Evolutionary conservation across 2,888 invertebrate genomes (phyloP).

Genomic region (Cenopis cana): DNA sequence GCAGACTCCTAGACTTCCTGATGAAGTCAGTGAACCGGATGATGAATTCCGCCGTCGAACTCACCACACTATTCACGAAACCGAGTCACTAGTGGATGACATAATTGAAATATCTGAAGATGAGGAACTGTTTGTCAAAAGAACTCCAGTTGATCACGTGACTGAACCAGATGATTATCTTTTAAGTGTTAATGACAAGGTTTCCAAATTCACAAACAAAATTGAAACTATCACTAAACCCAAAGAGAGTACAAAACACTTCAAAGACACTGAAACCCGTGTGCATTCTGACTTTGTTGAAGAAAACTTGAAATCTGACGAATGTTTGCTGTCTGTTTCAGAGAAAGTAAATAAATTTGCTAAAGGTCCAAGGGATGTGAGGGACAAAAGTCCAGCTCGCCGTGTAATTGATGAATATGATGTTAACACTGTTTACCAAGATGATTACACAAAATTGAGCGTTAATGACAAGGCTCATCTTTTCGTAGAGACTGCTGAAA

Average conservation of each 20-base stretch:
- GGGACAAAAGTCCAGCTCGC: conserved; percentile 71
- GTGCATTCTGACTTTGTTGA: conserved; percentile 83
- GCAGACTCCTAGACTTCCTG: conserved; percentile 89
- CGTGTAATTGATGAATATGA: conserved; percentile 81
- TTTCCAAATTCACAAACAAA: conserved; percentile 78
- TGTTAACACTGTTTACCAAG: conserved; percentile 80
- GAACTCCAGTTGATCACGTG: conserved; percentile 64
- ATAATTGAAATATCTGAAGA: conserved; percentile 83
- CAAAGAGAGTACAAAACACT: conserved; percentile 60
- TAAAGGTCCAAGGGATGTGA: conserved; percentile 71
- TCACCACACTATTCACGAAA: conserved; percentile 82
- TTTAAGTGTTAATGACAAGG: conserved; percentile 85
- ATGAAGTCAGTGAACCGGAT: conserved; percentile 90
- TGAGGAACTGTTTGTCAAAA: conserved; percentile 76
- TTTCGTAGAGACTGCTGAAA: conserved; percentile 87
- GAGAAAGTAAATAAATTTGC: conserved; percentile 89
- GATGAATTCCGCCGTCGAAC: conserved; percentile 82
- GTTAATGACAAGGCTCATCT: conserved; percentile 88
- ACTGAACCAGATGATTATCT: conserved; percentile 80
- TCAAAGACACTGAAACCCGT: conserved; percentile 67
- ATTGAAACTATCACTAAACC: conserved; percentile 64
- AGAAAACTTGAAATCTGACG: conserved; percentile 82
- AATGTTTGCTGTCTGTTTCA: conserved; percentile 87
- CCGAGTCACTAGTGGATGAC: conserved; percentile 86
- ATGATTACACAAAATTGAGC: conserved; percentile 82